Evolutionary conservation across 1,140 invertebrate genomes (phyloP).

Genomic region (Helicoverpa armigera): DNA sequence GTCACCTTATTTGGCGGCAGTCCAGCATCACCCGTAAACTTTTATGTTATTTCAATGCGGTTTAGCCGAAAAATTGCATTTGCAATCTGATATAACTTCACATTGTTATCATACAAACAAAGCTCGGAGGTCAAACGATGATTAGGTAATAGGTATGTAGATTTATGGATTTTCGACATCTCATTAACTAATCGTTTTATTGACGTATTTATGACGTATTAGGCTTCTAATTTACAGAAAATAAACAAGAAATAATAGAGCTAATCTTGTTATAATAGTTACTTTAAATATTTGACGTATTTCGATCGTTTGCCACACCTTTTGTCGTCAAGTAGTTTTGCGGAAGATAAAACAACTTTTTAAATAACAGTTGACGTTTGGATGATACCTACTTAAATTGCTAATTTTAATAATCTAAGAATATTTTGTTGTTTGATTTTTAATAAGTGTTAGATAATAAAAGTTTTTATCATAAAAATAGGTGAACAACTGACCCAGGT

Average conservation of each 20-base stretch:
- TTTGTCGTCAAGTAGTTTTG: not conserved
- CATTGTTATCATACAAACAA: conserved; percentile 41
- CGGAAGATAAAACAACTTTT: conserved; percentile 14
- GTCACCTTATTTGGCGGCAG: conserved; percentile 84
- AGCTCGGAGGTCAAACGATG: not conserved
- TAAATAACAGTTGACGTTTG: not conserved
- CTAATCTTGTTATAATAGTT: not conserved
- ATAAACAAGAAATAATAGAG: not conserved
- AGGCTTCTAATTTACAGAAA: not conserved
- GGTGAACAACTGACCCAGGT: not conserved
- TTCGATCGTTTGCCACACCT: not conserved
- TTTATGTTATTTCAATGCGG: conserved; percentile 85
- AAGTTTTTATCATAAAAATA: not conserved
- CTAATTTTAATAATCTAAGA: no score
- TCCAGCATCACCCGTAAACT: conserved; percentile 79
- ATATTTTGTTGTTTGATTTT: not conserved
- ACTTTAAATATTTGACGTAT: not conserved
- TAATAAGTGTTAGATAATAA: not conserved
- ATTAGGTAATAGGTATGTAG: not conserved
- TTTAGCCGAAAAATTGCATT: conserved; percentile 76
- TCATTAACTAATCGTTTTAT: not conserved
- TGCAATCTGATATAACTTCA: conserved; percentile 53
- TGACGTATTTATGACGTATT: not conserved
- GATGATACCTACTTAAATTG: not conserved
- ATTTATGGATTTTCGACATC: not conserved